Evolutionary conservation across 2,113 vertebrate species (phyloP).

Genomic region (Toxostoma redivivum): DNA sequence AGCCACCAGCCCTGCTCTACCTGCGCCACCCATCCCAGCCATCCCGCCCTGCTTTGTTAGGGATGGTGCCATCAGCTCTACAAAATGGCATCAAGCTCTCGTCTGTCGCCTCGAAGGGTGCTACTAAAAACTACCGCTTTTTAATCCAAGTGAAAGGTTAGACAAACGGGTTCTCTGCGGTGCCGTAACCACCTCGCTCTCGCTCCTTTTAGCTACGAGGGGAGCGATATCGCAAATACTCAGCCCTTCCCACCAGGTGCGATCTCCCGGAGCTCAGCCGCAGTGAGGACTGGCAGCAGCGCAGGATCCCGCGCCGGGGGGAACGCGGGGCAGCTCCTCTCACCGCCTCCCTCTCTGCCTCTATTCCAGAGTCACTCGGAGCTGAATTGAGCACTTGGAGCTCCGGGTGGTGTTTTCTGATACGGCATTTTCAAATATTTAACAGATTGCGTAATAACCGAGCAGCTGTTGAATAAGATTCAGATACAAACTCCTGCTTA

Average conservation of each 20-base stretch:
- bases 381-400: neutral
- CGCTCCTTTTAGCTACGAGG: neutral
- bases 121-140: neutral
- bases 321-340: neutral
- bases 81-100: neutral
- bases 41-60: neutral
- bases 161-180: neutral
- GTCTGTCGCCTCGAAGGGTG: neutral
- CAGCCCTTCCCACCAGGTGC: accelerated
- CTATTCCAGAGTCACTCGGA: accelerated
- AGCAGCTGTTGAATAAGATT: neutral
- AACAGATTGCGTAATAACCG: neutral
- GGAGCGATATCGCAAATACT: accelerated
- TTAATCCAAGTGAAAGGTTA: neutral
- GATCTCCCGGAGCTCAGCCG: neutral
- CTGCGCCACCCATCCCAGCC: neutral
- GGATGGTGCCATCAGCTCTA: neutral
- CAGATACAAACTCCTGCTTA: neutral
- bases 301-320: neutral
- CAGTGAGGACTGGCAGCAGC: neutral
- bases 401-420: neutral
- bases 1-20: neutral
- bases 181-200: neutral
- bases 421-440: neutral
- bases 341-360: accelerated